Evolutionary conservation across 1,140 invertebrate species (phyloP).

Genomic region (Mizuhopecten yessoensis): DNA sequence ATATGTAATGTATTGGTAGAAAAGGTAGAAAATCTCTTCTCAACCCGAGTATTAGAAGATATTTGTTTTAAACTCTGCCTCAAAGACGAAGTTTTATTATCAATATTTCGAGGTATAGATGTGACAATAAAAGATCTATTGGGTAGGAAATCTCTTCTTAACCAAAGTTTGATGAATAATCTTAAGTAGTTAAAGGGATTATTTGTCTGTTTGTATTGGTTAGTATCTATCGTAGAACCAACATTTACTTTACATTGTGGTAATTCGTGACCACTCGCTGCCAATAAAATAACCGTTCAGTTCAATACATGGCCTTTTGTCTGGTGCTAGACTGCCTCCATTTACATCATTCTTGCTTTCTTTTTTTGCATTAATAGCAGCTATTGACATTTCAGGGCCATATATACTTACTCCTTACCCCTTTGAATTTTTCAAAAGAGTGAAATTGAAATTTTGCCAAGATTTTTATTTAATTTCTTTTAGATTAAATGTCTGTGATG

Average conservation of each 20-base stretch:
- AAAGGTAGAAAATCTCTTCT: neutral
- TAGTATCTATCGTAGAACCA: neutral
- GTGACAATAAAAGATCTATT: neutral
- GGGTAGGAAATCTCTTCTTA: neutral
- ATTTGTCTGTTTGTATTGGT: slow-evolving; percentile 3
- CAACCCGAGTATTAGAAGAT: neutral
- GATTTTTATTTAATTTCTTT: neutral
- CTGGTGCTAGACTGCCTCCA: neutral
- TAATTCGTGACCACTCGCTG: neutral
- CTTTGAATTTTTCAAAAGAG: neutral
- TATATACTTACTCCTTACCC: neutral
- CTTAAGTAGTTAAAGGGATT: neutral
- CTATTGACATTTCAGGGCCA: neutral
- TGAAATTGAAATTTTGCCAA: slow-evolving; percentile 34
- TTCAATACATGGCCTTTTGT: neutral
- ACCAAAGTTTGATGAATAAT: neutral
- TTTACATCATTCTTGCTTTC: neutral
- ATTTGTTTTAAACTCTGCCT: neutral
- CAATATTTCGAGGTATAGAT: slow-evolving; percentile 14
- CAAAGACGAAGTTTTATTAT: neutral
- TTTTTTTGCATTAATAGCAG: neutral
- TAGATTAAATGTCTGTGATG: slow-evolving; percentile 35
- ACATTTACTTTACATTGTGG: neutral
- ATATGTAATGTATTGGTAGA: neutral
- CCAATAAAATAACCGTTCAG: neutral